phyloP scores from a whole-genome alignment of 2,888 invertebrate species.

The Parapristionchus giblindavisi region DNA sequence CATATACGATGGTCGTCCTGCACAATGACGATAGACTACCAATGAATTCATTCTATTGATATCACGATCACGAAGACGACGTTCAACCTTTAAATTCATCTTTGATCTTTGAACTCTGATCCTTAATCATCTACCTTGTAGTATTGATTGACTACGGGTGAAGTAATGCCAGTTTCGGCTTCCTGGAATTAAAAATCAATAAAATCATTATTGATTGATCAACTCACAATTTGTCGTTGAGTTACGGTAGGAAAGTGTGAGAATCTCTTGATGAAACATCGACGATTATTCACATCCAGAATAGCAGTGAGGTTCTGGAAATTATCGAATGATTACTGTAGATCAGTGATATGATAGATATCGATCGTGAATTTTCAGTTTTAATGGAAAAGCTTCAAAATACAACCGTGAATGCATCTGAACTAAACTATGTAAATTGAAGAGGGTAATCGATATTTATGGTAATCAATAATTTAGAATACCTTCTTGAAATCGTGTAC shows the following conservation, averaged over 20 bases:
- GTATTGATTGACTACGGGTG: constrained; percentile 33
- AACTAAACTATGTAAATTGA: too few relatives aligned
- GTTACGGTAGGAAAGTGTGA: constrained; percentile 73
- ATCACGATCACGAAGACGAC: constrained; percentile 7
- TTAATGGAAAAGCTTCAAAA: too few relatives aligned
- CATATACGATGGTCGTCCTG: not conserved
- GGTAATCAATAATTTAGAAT: not conserved
- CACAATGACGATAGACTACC: constrained; percentile 34
- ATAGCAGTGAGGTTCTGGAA: constrained; percentile 80
- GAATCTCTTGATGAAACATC: constrained; percentile 90
- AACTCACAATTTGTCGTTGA: constrained; percentile 73
- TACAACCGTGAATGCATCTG: too few relatives aligned
- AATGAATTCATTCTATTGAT: constrained; percentile 28
- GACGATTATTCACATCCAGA: constrained; percentile 79
- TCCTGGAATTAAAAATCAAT: constrained; percentile 1
- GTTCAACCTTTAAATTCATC: constrained; percentile 1
- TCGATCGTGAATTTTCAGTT: too few relatives aligned
- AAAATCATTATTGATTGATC: not conserved
- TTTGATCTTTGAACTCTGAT: not conserved
- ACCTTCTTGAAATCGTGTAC: constrained; percentile 89
- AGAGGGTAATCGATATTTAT: not conserved
- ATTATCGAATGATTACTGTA: not conserved
- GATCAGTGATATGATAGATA: too few relatives aligned
- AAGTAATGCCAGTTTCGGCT: not conserved
- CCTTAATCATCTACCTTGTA: not conserved